phyloP scores from a whole-genome alignment of 1,140 invertebrate genomes.

The Vanessa tameamea region DNA sequence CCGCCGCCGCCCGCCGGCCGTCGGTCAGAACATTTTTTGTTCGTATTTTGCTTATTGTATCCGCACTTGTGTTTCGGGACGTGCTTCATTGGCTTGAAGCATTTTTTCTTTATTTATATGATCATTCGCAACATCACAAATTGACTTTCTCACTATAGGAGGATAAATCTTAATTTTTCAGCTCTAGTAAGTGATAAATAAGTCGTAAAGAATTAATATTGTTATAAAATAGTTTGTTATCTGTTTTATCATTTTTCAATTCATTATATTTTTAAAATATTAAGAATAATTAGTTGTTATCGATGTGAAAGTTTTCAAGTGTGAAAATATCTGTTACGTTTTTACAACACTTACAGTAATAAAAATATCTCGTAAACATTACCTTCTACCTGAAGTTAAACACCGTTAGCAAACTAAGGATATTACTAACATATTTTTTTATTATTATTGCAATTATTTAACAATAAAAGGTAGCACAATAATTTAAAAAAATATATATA shows the following conservation, averaged over 20 bases:
- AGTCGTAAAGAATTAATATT: neutral
- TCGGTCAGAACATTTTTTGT: constrained; percentile 56
- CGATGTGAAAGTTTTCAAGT: no score
- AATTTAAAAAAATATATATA: neutral
- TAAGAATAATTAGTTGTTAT: no score
- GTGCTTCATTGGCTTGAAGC: constrained; percentile 24
- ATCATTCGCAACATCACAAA: neutral
- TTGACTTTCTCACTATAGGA: constrained; percentile 6
- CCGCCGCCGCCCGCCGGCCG: constrained; percentile 48
- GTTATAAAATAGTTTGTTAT: no score
- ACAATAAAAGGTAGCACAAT: neutral
- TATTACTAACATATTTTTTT: no score
- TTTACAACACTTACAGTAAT: no score
- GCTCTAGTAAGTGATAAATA: constrained; percentile 2
- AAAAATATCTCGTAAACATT: no score
- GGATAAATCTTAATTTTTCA: constrained; percentile 5
- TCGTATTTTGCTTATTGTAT: constrained; percentile 47
- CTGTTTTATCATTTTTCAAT: no score
- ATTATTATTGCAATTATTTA: neutral
- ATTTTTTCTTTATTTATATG: constrained; percentile 8
- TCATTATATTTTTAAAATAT: no score
- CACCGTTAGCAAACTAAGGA: neutral
- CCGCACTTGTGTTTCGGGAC: constrained; percentile 32
- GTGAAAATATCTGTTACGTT: no score
- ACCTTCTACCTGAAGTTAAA: no score